Percentiles rank a stretch among this genome's conserved stretches.
Evolutionary conservation across 2,888 invertebrate species (phyloP).

Genomic region (Drosophila affinis): DNA sequence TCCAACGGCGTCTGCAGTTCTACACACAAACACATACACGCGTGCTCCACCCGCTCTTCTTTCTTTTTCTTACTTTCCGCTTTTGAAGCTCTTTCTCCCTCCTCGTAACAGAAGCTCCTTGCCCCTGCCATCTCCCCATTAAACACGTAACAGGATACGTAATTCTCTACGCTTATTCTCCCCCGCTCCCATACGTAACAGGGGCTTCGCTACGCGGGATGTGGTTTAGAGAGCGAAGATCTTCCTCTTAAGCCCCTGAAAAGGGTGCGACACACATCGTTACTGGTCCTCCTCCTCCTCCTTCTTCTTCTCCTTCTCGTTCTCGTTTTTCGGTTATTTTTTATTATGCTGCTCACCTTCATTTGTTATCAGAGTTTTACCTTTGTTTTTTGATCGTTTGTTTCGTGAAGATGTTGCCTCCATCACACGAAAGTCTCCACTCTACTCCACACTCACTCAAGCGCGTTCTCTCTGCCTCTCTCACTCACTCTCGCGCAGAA

Average conservation of each 20-base stretch:
- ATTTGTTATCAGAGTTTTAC: slow-evolving; percentile 62
- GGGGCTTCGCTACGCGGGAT: slow-evolving; percentile 29
- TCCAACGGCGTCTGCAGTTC: slow-evolving; percentile 60
- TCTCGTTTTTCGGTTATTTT: slow-evolving; percentile 58
- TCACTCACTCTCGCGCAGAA: slow-evolving; percentile 36
- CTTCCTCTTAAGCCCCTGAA: slow-evolving; percentile 31
- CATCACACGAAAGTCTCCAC: slow-evolving; percentile 57
- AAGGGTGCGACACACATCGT: slow-evolving; percentile 71
- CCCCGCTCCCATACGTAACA: neutral
- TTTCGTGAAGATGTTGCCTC: slow-evolving; percentile 63
- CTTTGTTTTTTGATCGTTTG: slow-evolving; percentile 58
- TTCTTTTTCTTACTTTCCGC: slow-evolving; percentile 21
- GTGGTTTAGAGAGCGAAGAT: slow-evolving; percentile 66
- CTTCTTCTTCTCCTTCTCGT: slow-evolving; percentile 45
- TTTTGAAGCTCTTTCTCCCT: slow-evolving; percentile 29
- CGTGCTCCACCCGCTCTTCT: slow-evolving; percentile 36
- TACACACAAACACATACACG: slow-evolving; percentile 15
- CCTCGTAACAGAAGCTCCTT: slow-evolving; percentile 1
- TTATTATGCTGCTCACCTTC: slow-evolving; percentile 74
- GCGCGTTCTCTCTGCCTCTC: slow-evolving; percentile 7
- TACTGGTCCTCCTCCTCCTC: slow-evolving; percentile 19
- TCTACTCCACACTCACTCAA: slow-evolving; percentile 12
- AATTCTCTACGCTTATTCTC: slow-evolving; percentile 47
- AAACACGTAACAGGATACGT: slow-evolving; percentile 35
- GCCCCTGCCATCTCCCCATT: slow-evolving; percentile 10